A percentile compares a stretch with the other conserved stretches of the same genome.
Conservation (phyloP, 2,113 vertebrate species). For the Micronisus gabar region DNA sequence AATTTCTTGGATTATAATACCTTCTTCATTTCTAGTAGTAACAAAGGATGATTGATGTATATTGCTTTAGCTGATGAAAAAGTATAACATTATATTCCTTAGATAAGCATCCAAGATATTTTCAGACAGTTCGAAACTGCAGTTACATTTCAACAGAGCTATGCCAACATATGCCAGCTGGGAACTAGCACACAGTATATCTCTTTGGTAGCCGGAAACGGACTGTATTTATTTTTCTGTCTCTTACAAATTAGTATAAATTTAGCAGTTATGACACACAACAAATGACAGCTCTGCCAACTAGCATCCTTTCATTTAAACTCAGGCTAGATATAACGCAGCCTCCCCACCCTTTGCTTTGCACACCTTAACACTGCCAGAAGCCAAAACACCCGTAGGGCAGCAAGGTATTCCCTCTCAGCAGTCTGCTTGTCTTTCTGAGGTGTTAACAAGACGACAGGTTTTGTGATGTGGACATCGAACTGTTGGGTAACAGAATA, state of each 20-base stretch:
- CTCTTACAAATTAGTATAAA: neutral
- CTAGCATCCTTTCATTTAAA: neutral
- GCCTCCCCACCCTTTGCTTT: neutral
- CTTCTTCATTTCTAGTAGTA: slow-evolving; percentile 14
- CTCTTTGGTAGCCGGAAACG: slow-evolving; percentile 10
- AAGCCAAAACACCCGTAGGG: neutral
- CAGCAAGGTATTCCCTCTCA: neutral
- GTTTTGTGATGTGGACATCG: neutral
- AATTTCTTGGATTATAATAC: slow-evolving; percentile 11
- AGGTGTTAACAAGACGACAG: neutral
- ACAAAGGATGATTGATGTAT: slow-evolving; percentile 36
- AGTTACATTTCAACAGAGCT: slow-evolving; percentile 11
- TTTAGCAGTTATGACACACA: neutral
- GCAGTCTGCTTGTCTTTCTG: neutral
- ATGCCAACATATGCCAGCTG: slow-evolving; percentile 11
- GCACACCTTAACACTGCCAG: neutral
- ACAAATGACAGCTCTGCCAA: neutral
- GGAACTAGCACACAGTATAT: neutral
- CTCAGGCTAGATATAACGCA: neutral
- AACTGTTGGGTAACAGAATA: neutral
- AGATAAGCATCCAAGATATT: slow-evolving; percentile 24
- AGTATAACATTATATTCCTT: neutral
- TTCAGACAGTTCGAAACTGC: slow-evolving; percentile 16
- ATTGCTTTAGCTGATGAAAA: slow-evolving; percentile 41
- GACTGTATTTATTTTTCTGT: neutral